Conservation (phyloP, 2,113 vertebrate genomes). For the Cyphomyrus plagiostoma region DNA sequence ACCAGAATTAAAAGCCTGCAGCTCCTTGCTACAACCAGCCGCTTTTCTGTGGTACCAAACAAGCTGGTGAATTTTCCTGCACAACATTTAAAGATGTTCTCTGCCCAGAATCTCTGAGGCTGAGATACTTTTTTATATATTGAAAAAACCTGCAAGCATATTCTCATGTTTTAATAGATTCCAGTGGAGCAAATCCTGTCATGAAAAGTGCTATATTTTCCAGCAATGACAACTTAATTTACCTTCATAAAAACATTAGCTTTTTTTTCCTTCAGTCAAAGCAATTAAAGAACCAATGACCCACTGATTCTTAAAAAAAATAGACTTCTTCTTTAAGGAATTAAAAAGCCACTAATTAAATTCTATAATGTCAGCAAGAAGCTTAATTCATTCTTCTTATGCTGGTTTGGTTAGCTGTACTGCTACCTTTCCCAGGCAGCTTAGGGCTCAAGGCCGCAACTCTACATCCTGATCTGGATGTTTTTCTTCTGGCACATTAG, state of each 20-base stretch:
- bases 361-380: background rate
- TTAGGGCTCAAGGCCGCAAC: background rate
- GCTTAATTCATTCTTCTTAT: background rate
- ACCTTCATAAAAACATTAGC: background rate
- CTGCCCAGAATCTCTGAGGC: background rate
- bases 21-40: background rate
- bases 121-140: background rate
- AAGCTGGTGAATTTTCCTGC: conserved; percentile 2
- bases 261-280: background rate
- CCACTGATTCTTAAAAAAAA: background rate
- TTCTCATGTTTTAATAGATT: conserved; percentile 6
- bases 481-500: background rate
- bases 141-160: background rate
- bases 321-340: background rate
- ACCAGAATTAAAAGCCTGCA: background rate
- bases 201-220: background rate
- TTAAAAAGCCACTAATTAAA: conserved; percentile 2
- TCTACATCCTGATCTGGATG: background rate
- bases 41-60: background rate
- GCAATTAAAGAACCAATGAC: background rate
- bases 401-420: background rate
- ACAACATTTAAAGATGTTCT: background rate
- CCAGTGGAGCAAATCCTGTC: background rate
- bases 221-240: background rate
- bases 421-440: background rate